Percentiles rank a stretch among this genome's conserved stretches.
Evolutionary conservation across 2,113 vertebrate species (phyloP).

Genomic region (Cavia aperea): DNA sequence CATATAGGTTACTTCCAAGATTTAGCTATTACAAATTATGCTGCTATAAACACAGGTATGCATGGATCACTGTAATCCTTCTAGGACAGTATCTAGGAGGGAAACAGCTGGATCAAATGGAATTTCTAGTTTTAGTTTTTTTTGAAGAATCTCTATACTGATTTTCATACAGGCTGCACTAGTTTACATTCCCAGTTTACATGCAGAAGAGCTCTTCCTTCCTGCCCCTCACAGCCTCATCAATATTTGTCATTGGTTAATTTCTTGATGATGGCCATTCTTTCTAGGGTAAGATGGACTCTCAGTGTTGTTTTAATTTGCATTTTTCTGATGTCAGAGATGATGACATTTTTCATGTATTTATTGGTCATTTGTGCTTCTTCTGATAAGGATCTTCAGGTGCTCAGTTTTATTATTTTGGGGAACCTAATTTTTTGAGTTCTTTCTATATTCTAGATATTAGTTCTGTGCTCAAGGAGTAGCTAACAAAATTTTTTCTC

Average conservation of each 20-base stretch:
- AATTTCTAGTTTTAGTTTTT: background rate
- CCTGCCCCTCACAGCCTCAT: background rate
- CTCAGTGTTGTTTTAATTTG: background rate
- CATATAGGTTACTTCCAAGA: background rate
- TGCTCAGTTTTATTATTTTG: background rate
- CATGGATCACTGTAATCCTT: background rate
- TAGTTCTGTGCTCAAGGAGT: background rate
- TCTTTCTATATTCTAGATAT: background rate
- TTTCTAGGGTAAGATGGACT: background rate
- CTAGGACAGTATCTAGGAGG: background rate
- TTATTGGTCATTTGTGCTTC: background rate
- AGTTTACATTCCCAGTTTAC: background rate
- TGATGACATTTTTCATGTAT: background rate
- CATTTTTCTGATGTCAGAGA: background rate
- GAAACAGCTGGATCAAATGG: background rate
- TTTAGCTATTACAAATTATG: background rate
- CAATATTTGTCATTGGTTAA: background rate
- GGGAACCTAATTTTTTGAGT: background rate
- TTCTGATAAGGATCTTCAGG: background rate
- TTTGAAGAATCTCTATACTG: background rate
- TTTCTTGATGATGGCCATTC: background rate
- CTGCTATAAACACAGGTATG: background rate
- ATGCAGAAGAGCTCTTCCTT: background rate
- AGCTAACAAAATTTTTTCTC: background rate
- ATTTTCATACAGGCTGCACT: background rate